Base-by-base conservation (phyloP, 2,888 invertebrate genomes). In the Bibio marci region DNA sequence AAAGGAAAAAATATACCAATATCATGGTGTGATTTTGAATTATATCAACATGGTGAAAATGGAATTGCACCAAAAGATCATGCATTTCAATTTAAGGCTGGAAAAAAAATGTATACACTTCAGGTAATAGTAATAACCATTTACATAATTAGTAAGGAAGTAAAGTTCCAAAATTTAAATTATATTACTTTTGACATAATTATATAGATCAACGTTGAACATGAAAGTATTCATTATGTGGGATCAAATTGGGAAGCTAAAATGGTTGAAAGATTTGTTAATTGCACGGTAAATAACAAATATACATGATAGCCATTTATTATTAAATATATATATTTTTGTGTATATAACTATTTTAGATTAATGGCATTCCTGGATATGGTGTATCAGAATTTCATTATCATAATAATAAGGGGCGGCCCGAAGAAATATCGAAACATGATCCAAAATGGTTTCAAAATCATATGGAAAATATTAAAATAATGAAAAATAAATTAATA, bases 361-460 rank as follows among this genome's bases (percentile, higher is more conserved):
- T 58, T 1, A 57, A 58, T 57, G 76, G 75, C 1, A 56, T 74
- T 0, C 63, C 65, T 1, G 81, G 81, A 0, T 70, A 72, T 43
- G 81, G 81, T 1, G 69, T 80, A 22, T 73, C 75, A 0, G 81
- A 82, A 57, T 79, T 78, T 64, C 70, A 80, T 51, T 81, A 82
- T 56, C 61, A 70, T 34, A 66, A 73, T 51, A 55, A 54, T 10
- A 64, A 57, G 8, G 75, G 74, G 1, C 57, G 75, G 3, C 71
- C 74, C 0, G 64, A 64, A 22, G 45, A 49, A 8, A 58, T 53
- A 0, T 54, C 63, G 8, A 49, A 49, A 8, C 48, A 53, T 17
- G 73, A 73, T 54, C 72, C 73, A 0, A 63, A 66, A 42, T 73
- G 73, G 73, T 73, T 32, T 15, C 6, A 32, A 32, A 14, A 32